phyloP scores from a whole-genome alignment of 2,888 invertebrate genomes.

The Eurytoma adleriae region DNA sequence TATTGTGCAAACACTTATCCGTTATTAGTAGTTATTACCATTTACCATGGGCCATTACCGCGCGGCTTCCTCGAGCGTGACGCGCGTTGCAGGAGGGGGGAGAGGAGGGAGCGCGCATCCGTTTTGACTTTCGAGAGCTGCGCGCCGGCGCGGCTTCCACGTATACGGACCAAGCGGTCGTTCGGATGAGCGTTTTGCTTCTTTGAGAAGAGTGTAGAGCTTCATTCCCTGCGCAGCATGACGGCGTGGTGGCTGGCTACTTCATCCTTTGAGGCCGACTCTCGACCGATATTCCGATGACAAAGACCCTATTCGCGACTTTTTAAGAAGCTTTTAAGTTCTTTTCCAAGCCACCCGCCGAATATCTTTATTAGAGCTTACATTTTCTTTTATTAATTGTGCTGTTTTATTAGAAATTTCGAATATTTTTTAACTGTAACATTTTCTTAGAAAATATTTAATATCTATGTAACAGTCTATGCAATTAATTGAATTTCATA shows the following conservation, averaged over 20 bases:
- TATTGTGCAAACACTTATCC: conserved; percentile 58
- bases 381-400: no score
- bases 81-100: conserved; percentile 4
- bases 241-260: conserved; percentile 5
- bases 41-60: conserved; percentile 55
- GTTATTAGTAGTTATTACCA: conserved; percentile 58
- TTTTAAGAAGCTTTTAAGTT: no score
- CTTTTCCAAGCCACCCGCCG: no score
- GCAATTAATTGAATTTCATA: no score
- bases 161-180: not conserved
- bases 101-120: conserved; percentile 12
- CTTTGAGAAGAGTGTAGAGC: conserved; percentile 9
- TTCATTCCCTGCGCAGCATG: conserved; percentile 35
- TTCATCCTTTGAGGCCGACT: conserved; percentile 7
- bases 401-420: no score
- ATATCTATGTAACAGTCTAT: no score
- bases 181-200: conserved; percentile 10
- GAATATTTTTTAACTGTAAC: no score
- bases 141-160: not conserved
- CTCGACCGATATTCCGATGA: not conserved
- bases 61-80: conserved; percentile 48
- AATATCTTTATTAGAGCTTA: no score
- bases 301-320: no score
- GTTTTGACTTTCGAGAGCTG: conserved; percentile 45
- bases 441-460: no score